Conservation (phyloP, 2,888 invertebrate genomes). For the Cepaea hortensis region DNA sequence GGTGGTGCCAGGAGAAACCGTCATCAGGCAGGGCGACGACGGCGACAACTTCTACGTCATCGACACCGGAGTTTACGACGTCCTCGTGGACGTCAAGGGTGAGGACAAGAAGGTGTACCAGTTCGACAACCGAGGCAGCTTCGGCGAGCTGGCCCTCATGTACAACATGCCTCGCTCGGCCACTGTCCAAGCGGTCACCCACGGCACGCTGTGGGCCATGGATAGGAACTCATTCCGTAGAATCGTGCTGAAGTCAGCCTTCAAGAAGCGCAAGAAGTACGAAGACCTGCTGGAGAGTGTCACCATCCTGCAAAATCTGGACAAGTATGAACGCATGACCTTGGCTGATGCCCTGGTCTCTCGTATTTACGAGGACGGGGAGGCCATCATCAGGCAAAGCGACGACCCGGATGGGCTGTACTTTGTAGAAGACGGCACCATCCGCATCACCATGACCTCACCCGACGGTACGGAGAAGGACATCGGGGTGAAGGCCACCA, state of each 20-base stretch:
- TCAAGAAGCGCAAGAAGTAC: slow-evolving; percentile 75
- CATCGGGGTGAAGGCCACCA: slow-evolving; percentile 81
- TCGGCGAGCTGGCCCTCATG: slow-evolving; percentile 75
- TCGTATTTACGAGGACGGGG: slow-evolving; percentile 66
- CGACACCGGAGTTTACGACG: slow-evolving; percentile 66
- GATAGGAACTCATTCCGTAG: slow-evolving; percentile 73
- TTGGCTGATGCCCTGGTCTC: slow-evolving; percentile 74
- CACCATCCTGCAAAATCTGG: slow-evolving; percentile 73
- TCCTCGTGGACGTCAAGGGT: slow-evolving; percentile 12
- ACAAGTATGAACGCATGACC: slow-evolving; percentile 75
- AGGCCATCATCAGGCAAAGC: slow-evolving; percentile 73
- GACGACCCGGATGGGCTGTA: slow-evolving; percentile 76
- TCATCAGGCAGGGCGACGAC: slow-evolving; percentile 75
- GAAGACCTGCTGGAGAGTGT: slow-evolving; percentile 74
- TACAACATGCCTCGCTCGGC: slow-evolving; percentile 76
- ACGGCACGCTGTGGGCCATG: slow-evolving; percentile 75
- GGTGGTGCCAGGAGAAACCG: slow-evolving; percentile 72
- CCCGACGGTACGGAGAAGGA: slow-evolving; percentile 84
- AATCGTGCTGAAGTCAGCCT: slow-evolving; percentile 75
- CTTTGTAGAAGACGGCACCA: slow-evolving; percentile 83
- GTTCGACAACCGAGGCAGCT: slow-evolving; percentile 74
- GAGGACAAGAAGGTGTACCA: slow-evolving; percentile 62
- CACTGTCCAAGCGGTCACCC: slow-evolving; percentile 68
- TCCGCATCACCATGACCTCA: slow-evolving; percentile 87
- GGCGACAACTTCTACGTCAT: slow-evolving; percentile 77